phyloP scores from a whole-genome alignment of 2,888 invertebrate species.

The Ormyrus thymus region DNA sequence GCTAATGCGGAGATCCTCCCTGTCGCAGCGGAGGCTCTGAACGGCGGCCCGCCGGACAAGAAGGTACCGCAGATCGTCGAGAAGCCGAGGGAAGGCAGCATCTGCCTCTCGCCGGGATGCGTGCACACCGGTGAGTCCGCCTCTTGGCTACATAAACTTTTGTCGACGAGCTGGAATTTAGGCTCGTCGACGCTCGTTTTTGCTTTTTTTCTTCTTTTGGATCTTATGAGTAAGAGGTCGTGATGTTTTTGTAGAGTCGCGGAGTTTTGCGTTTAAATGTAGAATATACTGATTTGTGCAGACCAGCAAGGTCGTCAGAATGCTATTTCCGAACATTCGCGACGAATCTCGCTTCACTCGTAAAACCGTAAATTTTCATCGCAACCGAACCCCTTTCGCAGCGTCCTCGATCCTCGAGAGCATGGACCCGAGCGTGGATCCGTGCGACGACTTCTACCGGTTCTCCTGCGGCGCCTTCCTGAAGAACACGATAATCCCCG shows the following conservation, averaged over 20 bases:
- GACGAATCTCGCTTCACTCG: no score
- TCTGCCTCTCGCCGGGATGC: constrained; percentile 87
- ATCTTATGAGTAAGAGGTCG: no score
- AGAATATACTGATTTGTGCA: no score
- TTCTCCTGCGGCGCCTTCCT: constrained; percentile 88
- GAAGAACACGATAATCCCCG: constrained; percentile 84
- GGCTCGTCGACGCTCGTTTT: no score
- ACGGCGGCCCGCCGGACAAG: constrained; percentile 57
- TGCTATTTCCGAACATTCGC: no score
- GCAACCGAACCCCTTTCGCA: constrained; percentile 58
- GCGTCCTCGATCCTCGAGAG: constrained; percentile 83
- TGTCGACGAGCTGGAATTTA: neutral
- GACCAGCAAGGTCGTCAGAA: no score
- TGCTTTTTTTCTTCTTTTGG: no score
- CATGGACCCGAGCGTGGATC: constrained; percentile 84
- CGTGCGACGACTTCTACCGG: constrained; percentile 89
- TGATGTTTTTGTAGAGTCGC: no score
- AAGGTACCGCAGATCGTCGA: constrained; percentile 62
- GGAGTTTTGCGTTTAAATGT: no score
- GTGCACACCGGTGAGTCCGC: constrained; percentile 82
- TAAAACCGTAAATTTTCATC: no score
- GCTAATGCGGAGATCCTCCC: constrained; percentile 69
- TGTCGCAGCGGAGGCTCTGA: constrained; percentile 70
- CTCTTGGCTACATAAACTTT: neutral
- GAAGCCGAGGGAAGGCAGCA: constrained; percentile 70